A percentile compares a stretch with the other conserved stretches of the same genome.
Evolutionary conservation across 2,113 vertebrate genomes (phyloP).

Genomic region (Phylloscopus trochiloides): DNA sequence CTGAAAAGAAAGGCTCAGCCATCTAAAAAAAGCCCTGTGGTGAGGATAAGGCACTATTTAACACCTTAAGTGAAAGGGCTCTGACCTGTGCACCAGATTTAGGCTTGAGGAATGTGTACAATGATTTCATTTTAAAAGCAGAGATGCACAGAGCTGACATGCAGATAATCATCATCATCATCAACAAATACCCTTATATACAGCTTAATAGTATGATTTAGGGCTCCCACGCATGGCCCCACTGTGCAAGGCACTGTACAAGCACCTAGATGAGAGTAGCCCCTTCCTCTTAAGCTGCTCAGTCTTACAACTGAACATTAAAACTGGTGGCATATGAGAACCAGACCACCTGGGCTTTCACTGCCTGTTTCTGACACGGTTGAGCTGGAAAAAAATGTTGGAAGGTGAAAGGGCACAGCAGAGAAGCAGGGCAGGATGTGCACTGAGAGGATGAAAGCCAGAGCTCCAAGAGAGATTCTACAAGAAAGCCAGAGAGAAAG

Average conservation of each 20-base stretch:
- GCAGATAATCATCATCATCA: rapidly evolving
- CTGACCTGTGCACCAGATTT: not conserved
- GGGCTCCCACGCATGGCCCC: not conserved
- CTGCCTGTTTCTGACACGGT: not conserved
- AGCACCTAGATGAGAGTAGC: not conserved
- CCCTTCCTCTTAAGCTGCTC: not conserved
- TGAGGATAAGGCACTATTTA: not conserved
- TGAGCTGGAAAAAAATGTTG: not conserved
- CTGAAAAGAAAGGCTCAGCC: not conserved
- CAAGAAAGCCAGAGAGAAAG: not conserved
- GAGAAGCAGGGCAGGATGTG: not conserved
- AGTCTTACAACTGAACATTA: not conserved
- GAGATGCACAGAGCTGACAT: not conserved
- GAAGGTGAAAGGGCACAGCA: not conserved
- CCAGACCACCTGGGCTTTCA: not conserved
- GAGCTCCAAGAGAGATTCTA: not conserved
- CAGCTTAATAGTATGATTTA: not conserved
- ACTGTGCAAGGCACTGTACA: not conserved
- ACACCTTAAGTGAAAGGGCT: not conserved
- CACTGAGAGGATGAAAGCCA: not conserved
- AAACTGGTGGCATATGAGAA: not conserved
- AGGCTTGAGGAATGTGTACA: not conserved
- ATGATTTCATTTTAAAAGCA: not conserved
- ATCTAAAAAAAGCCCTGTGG: not conserved
- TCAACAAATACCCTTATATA: not conserved